Base-by-base conservation (phyloP, 2,888 invertebrate genomes). In the Drosophila cognata region DNA sequence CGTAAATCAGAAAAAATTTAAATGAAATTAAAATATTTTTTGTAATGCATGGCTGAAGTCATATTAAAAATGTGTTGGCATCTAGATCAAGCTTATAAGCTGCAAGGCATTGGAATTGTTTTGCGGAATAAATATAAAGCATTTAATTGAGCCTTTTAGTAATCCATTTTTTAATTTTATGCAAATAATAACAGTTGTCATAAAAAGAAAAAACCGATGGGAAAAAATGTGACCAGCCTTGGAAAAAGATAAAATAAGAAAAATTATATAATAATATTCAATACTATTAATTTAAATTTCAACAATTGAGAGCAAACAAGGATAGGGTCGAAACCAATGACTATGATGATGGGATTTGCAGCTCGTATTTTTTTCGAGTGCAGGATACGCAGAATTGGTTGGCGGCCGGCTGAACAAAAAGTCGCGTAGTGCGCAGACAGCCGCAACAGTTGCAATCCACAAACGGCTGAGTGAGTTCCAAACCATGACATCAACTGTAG, bases 361-460 rank as follows among this genome's bases (percentile, higher is more conserved):
- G 16, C 16, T 25, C 4, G 21, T 16, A 13, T 38, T 56, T 56
- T 52, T 28, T 56, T 0, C 11, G n/a, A 56, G 56, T 56, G 56
- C 41, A 38, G 55, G 29, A 46, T 36, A 46, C 41, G 58, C 50
- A 41, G 46, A 67, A 60, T 66, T 64, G 68, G 71, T 77, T 77
- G 70, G 48, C 50, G 71, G 52, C 25, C n/a, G 52, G 10, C 62
- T 81, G 43, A 41, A 81, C 77, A 82, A 82, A 81, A 91, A 72
- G 81, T 61, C 72, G 33, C 43, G 66, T 57, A 57, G 50, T 72
- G 67, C 72, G 58, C 53, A 52, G 71, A 57, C 65, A 74, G 77
- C 77, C 86, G 81, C 81, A 84, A 82, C 89, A 89, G 88, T 89
- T 89, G 90, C 80, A 87, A 83, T 88, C 84, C 78, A 81, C 79